Base-by-base conservation (phyloP, 2,797 vertebrate genomes). In the Labroides dimidiatus region DNA sequence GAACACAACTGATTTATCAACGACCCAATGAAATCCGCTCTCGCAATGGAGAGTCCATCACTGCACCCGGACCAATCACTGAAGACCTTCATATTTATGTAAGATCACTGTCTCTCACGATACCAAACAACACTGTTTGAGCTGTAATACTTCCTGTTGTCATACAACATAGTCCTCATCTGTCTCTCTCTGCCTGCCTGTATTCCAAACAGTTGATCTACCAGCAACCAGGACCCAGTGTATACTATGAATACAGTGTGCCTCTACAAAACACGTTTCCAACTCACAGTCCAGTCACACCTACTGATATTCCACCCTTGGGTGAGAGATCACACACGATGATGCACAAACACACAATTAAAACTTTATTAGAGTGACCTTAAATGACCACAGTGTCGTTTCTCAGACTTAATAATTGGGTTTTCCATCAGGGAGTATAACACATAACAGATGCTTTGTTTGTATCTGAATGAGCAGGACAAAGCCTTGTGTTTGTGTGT, bases 11-110 rank as follows among this genome's bases (percentile, higher is more conserved):
- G 62, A 89, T 53, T 6, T 94, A 94, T 70, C 83, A 72, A n/a
- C 80, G 93, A 36, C 94, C 94, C 36, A 94, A 94, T 47, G 94
- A 94, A 69, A 94, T 94, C 63, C 91, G 92, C 58, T 92, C 93
- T 49, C 89, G 84, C 23, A 81, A 20, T 0, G 94, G 94, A 62
- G 94, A 94, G 84, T 93, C 93, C 68, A 93, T 94, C 74, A 88
- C 88, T 24, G 88, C 93, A 10, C 71, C 77, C 0, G 94, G 94
- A 16, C 94, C 94, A 0, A 76, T 89, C 50, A 76, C 72, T 11
- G 89, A 93, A 39, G 85, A 86, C 44, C 52, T 93, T 37, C 77
- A 92, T 50, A 52, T 93, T 72, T 92, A 89, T 69, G 93, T 93
- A 78, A 91, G 88, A 50, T 19, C 12, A 6, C 11, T 27, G 24